These are phyloP conservation scores for Pangasius djambal DNA, from an alignment of 2,797 vertebrate genomes.

Conservation along the genomic window DNA sequence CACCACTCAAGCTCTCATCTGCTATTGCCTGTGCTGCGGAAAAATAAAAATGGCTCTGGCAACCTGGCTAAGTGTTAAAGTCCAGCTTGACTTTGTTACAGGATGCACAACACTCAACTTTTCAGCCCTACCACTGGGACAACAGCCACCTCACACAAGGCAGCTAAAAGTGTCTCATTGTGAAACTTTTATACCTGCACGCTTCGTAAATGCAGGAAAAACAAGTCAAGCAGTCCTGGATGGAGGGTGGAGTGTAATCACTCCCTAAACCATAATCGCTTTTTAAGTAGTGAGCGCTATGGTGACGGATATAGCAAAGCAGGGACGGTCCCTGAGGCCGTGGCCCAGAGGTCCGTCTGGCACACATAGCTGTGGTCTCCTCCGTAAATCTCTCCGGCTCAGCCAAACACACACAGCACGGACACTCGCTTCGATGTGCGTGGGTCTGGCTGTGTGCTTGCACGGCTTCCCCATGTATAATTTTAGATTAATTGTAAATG, in stretches of 20 bases:
- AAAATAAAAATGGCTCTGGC: background rate
- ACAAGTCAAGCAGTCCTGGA: slow-evolving; percentile 22
- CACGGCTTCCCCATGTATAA: background rate
- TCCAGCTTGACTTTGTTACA: background rate
- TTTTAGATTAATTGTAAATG: background rate
- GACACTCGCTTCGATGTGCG: background rate
- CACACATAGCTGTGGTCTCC: slow-evolving; percentile 61
- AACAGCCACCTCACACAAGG: background rate
- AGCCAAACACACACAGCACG: background rate
- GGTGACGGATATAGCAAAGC: slow-evolving; percentile 63
- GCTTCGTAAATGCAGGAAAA: slow-evolving; percentile 44
- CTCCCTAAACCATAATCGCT: slow-evolving; percentile 64
- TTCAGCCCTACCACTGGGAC: background rate
- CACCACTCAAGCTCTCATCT: slow-evolving; percentile 16
- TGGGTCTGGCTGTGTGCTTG: slow-evolving; percentile 1
- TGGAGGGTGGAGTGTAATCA: slow-evolving; percentile 64
- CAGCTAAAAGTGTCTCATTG: background rate
- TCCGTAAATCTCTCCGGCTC: slow-evolving; percentile 32
- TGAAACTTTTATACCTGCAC: slow-evolving; percentile 54
- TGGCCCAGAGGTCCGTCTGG: slow-evolving; percentile 55
- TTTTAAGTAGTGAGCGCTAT: slow-evolving; percentile 66
- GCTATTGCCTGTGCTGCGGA: background rate
- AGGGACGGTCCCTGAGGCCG: slow-evolving; percentile 50
- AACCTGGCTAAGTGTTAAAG: background rate
- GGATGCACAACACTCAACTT: background rate